Conservation (phyloP, 1,140 invertebrate genomes). For the Diachasma alloeum region DNA sequence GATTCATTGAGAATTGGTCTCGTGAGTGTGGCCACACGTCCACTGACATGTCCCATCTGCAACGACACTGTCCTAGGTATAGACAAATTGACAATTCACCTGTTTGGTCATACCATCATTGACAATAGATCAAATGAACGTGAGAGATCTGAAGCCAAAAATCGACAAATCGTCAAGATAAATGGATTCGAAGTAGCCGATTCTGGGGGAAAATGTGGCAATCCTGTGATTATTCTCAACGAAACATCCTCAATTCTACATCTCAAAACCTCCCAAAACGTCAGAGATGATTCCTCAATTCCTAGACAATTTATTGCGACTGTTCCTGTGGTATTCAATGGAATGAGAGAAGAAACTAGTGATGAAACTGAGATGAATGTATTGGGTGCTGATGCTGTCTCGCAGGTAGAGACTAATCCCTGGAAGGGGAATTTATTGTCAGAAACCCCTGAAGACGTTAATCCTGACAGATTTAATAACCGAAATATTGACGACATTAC, state of each 20-base stretch:
- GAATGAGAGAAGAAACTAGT: neutral
- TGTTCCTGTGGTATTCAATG: neutral
- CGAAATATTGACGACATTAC: too few relatives aligned
- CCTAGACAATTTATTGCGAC: too few relatives aligned
- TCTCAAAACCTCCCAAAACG: too few relatives aligned
- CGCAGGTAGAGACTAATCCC: too few relatives aligned
- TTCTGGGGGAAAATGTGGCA: neutral
- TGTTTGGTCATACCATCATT: conserved; percentile 74
- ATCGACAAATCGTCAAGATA: neutral
- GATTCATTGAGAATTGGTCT: conserved; percentile 76
- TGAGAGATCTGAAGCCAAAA: neutral
- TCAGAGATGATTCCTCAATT: too few relatives aligned
- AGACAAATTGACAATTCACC: conserved; percentile 85
- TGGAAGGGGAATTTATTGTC: neutral
- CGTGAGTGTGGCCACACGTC: conserved; percentile 77
- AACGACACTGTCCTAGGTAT: conserved; percentile 72
- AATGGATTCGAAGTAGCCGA: neutral
- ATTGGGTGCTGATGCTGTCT: neutral
- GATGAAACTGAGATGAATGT: neutral
- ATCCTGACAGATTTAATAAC: too few relatives aligned
- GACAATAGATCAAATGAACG: conserved; percentile 24
- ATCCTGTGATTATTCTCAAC: too few relatives aligned
- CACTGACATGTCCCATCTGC: conserved; percentile 78
- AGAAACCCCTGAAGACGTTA: neutral
- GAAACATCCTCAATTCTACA: too few relatives aligned